Base-by-base conservation (phyloP, 2,113 vertebrate genomes). In the Dicrurus megarhynchus region DNA sequence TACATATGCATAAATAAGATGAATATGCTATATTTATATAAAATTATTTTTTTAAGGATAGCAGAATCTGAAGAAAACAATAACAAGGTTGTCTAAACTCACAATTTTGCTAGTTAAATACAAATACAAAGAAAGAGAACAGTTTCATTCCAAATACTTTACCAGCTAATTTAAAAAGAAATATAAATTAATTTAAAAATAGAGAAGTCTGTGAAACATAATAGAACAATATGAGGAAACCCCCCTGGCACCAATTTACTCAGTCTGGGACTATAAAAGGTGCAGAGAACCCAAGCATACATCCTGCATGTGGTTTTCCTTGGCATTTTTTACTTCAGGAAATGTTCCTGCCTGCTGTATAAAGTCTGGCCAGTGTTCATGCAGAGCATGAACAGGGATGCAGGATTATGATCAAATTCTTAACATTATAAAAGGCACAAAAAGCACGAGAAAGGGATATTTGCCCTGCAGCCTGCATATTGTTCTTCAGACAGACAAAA, bases 191-290 rank as follows among this genome's bases (percentile, higher is more conserved):
- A 46, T 50, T 82, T 76, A 61, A 94, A 89, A 94, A 84, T 56
- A 85, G 18, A 53, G 20, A 86, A 50, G 30, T 64, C 32, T 56
- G 50, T 85, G 71, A 87, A 50, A 95, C 35, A 53, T 49, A 92
- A 73, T 10, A 93, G 89, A 94, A 87, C 67, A 92, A 85, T 74
- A 65, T 23, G 9, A 93, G 81, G 93, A 96, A 96, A 87, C n/a
- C 10, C 49, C 46, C 6, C 17, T 91, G 75, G 46, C 78, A 91
- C 47, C 9, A 80, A 27, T 42, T 71, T 88, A 83, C 50, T 84
- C 76, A 71, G 88, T 65, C 39, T 53, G 76, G n/a, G 49, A 85
- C 78, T 94, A 84, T n/a, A 84, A 69, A 83, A 84, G n/a, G 50
- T 75, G 57, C 55, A 84, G 37, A 75, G 39, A 85, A 74, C 23